Conservation (phyloP, 2,797 vertebrate species). For the Coendou prehensilis region DNA sequence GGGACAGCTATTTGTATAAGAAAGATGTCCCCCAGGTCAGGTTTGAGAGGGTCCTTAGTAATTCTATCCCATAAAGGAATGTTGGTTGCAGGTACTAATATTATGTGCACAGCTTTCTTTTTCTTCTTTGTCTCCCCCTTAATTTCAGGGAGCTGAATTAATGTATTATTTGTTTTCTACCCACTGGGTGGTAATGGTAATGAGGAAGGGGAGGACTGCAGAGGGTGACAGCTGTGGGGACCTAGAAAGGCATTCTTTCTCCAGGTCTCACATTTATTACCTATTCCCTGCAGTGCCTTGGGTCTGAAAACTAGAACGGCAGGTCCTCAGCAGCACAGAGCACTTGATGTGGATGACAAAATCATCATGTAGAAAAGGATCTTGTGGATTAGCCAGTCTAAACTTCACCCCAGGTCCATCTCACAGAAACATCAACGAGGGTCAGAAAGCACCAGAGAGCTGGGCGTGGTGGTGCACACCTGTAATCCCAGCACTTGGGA, state of each 20-base stretch:
- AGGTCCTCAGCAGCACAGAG: not conserved
- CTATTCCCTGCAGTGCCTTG: not conserved
- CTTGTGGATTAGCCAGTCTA: not conserved
- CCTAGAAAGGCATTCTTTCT: not conserved
- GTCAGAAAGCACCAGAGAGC: not conserved
- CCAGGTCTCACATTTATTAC: not conserved
- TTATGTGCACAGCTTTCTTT: not conserved
- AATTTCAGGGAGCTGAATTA: not conserved
- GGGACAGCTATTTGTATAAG: conserved; percentile 27
- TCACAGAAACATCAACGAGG: not conserved
- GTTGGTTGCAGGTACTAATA: not conserved
- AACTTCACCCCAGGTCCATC: not conserved
- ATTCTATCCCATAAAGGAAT: conserved; percentile 62
- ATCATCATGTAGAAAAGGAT: not conserved
- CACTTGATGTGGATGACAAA: not conserved
- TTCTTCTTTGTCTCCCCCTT: not conserved
- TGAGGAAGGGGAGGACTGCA: not conserved
- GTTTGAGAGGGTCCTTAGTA: not conserved
- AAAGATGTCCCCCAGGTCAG: conserved; percentile 41
- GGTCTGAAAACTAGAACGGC: not conserved
- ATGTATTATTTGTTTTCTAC: conserved; percentile 17
- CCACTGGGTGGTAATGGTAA: not conserved
- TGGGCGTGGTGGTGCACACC: not conserved
- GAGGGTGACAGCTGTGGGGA: not conserved
- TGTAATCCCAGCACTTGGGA: not conserved